Evolutionary conservation across 2,113 vertebrate species (phyloP), one percentile per base, ranked within the genome.

Genomic region (Thomomys bottae): DNA sequence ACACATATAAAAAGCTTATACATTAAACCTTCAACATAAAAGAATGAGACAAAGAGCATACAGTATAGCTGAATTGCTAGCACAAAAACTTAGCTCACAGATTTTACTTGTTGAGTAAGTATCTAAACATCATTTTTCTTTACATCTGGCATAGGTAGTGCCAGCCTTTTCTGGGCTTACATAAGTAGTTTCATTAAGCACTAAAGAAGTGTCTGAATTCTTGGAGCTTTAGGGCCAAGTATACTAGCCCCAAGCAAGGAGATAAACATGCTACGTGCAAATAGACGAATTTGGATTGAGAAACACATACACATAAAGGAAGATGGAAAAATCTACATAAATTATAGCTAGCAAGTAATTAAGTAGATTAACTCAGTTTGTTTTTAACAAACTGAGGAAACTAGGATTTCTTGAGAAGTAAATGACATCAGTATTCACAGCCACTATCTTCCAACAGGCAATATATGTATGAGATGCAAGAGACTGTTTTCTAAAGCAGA

Each of bases 111-210:
- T 80, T 95, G 64, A 91, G 83, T 78, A 83, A 80, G 88, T 76
- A 92, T 89, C 72, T 93, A 90, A 87, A 88, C 40, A 76, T 38
- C 49, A 83, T 64, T 87, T 82, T 76, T 87, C 32, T 93, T 57
- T 81, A 30, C 38, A 72, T 91, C 66, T 88, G 59, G 75, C 66
- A 90, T 45, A 32, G 57, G 40, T 40, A 63, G 14, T 34, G 18
- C 57, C 45, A 76, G 45, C 49, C 87, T 91, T 91, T 80, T 32
- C 83, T 78, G 49, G 34, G 84, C 68, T 24, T 59, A 40, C 36
- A 89, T 11, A 84, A 72, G 38, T 8, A 54, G 73, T 36, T 91
- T 80, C 84, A 34, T 66, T 63, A 8, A 68, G 26, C 81, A 79
- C 23, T 63, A 28, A 92, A 85, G 64, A 40, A 15, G 26, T 24